Evolutionary conservation across 2,888 invertebrate genomes (phyloP).

Genomic region (Pomacea canaliculata): DNA sequence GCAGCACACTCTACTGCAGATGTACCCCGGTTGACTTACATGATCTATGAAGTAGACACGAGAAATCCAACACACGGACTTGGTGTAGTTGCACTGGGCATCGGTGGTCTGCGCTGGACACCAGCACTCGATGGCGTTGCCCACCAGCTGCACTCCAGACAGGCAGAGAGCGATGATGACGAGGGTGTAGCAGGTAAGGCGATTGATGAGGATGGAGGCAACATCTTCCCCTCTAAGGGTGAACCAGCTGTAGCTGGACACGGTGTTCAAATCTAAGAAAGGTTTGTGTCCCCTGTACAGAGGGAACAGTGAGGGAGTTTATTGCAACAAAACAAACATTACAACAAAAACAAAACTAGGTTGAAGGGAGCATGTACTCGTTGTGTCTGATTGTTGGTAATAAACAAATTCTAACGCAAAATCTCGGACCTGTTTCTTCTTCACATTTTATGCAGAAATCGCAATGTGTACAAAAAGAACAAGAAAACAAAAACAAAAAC

Average conservation of each 20-base stretch:
- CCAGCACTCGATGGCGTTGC: constrained; percentile 59
- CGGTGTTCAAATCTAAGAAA: not conserved
- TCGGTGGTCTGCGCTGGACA: constrained; percentile 55
- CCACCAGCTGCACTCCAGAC: constrained; percentile 44
- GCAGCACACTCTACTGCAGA: too few species aligned
- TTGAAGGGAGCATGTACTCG: too few species aligned
- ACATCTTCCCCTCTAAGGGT: not conserved
- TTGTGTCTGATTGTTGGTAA: too few species aligned
- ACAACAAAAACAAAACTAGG: too few species aligned
- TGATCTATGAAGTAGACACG: constrained; percentile 33
- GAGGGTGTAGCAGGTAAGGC: not conserved
- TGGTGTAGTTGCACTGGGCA: constrained; percentile 43
- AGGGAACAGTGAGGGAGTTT: not conserved
- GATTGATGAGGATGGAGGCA: not conserved
- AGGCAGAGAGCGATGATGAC: not conserved
- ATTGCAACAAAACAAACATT: too few species aligned
- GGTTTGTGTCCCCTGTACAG: not conserved
- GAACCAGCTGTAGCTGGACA: constrained; percentile 1
- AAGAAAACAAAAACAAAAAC: too few species aligned
- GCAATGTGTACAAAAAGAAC: too few species aligned
- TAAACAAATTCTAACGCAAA: too few species aligned
- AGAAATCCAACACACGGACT: constrained; percentile 36
- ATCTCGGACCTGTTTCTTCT: too few species aligned
- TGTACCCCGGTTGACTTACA: constrained; percentile 9
- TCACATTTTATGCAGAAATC: too few species aligned